Conservation (phyloP, 2,888 invertebrate genomes). For the Drosophila tanythrix region DNA sequence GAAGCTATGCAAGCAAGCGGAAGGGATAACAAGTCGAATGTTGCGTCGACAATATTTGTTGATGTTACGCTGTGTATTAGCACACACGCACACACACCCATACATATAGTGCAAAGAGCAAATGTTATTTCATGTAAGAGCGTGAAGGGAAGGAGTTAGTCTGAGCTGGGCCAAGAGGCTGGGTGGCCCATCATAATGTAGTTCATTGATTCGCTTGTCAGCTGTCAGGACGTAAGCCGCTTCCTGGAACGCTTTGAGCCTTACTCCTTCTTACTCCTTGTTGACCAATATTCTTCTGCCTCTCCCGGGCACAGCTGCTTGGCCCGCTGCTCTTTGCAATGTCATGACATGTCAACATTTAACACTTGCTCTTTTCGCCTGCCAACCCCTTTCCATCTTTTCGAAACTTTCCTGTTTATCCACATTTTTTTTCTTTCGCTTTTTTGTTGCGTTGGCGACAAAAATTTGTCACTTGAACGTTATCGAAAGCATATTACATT, state of each 20-base stretch:
- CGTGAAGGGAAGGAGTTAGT: constrained; percentile 10
- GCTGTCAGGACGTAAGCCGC: constrained; percentile 77
- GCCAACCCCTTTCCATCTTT: constrained; percentile 31
- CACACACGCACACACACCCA: constrained; percentile 44
- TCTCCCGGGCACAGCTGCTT: constrained; percentile 45
- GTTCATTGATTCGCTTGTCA: constrained; percentile 79
- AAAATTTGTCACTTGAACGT: constrained; percentile 76
- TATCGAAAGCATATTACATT: constrained; percentile 74
- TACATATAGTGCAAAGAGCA: constrained; percentile 27
- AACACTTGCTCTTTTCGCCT: constrained; percentile 75
- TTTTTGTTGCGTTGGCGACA: constrained; percentile 41
- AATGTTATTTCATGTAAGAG: constrained; percentile 55
- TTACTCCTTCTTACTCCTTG: constrained; percentile 29
- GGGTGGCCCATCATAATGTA: constrained; percentile 66
- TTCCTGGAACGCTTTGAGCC: constrained; percentile 54
- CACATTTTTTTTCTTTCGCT: constrained; percentile 12
- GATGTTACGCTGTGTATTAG: constrained; percentile 60
- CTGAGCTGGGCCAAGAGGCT: constrained; percentile 30
- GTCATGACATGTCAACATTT: constrained; percentile 80
- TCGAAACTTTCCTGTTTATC: constrained; percentile 48
- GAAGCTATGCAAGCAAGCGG: constrained; percentile 67
- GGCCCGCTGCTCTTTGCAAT: constrained; percentile 66
- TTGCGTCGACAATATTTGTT: constrained; percentile 78
- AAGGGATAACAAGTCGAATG: constrained; percentile 78
- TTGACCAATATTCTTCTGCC: constrained; percentile 57